Conservation (phyloP, 2,797 vertebrate genomes). For the Pagetopsis macropterus region DNA sequence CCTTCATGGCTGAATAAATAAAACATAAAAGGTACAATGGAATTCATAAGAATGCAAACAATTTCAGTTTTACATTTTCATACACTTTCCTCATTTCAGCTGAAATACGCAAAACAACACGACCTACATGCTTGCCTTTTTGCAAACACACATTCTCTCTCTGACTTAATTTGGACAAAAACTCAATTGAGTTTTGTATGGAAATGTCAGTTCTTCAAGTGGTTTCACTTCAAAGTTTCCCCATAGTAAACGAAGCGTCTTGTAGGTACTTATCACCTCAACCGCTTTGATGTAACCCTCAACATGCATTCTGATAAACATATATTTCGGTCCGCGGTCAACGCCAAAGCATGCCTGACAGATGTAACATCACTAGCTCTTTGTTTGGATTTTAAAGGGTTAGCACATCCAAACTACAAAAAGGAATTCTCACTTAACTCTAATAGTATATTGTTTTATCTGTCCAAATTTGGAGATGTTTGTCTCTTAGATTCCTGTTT, state of each 20-base stretch:
- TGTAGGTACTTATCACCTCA: slow-evolving; percentile 1
- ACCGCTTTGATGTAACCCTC: slow-evolving; percentile 7
- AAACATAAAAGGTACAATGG: slow-evolving; percentile 20
- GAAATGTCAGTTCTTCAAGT: slow-evolving; percentile 36
- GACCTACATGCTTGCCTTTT: slow-evolving; percentile 2
- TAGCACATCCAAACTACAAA: background rate
- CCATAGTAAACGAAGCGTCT: slow-evolving; percentile 13
- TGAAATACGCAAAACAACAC: slow-evolving; percentile 10
- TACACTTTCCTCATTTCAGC: slow-evolving; percentile 26
- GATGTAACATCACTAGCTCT: slow-evolving; percentile 7
- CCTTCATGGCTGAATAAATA: slow-evolving; percentile 37
- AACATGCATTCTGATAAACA: slow-evolving; percentile 7
- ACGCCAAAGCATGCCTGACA: background rate
- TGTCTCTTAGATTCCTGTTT: background rate
- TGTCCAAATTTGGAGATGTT: background rate
- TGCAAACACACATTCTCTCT: slow-evolving; percentile 10
- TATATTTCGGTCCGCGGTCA: background rate
- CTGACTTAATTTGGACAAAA: slow-evolving; percentile 16
- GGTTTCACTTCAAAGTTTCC: background rate
- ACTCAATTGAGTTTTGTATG: slow-evolving; percentile 3
- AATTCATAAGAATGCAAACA: slow-evolving; percentile 37
- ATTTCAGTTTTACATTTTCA: slow-evolving; percentile 26
- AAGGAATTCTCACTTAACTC: background rate
- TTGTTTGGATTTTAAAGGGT: slow-evolving; percentile 1
- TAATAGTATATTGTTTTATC: background rate